Evolutionary conservation across 2,113 vertebrate genomes (phyloP).

Genomic region (Forbesichthys papilliferus): DNA sequence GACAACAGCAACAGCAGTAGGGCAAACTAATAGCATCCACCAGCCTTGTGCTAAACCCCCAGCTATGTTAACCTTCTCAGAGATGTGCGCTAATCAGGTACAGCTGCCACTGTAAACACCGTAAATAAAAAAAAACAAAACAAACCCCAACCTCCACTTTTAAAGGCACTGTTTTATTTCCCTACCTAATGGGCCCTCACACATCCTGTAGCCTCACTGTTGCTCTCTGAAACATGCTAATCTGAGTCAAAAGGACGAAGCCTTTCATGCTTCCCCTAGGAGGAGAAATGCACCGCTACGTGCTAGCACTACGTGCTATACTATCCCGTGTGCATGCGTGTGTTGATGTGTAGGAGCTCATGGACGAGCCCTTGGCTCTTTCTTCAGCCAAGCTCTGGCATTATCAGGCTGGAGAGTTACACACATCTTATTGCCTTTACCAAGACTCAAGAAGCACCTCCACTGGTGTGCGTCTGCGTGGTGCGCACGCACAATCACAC

Average conservation of each 20-base stretch:
- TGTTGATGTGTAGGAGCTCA: neutral
- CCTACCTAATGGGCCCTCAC: conserved; percentile 39
- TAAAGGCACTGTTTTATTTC: conserved; percentile 14
- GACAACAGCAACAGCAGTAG: conserved; percentile 10
- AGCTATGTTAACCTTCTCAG: conserved; percentile 25
- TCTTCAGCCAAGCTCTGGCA: conserved; percentile 22
- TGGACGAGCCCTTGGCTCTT: conserved; percentile 15
- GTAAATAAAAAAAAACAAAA: conserved; percentile 15
- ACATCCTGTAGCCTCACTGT: conserved; percentile 15
- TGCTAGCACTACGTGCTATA: conserved; percentile 29
- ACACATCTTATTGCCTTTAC: conserved; percentile 11
- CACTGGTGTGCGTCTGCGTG: conserved; percentile 12
- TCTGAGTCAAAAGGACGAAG: conserved; percentile 11
- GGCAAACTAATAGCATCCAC: conserved; percentile 44
- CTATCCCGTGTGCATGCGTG: conserved; percentile 1
- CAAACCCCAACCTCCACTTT: neutral
- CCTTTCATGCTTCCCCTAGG: conserved; percentile 11
- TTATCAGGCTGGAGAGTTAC: conserved; percentile 33
- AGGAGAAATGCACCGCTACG: conserved; percentile 2
- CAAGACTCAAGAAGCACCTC: conserved; percentile 6
- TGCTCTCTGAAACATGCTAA: conserved; percentile 11
- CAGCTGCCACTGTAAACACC: conserved; percentile 25
- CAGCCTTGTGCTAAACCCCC: neutral
- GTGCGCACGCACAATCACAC: conserved; percentile 22
- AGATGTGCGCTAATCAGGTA: conserved; percentile 16